phyloP scores from a whole-genome alignment of 2,113 vertebrate species.

The Cynocephalus volans region DNA sequence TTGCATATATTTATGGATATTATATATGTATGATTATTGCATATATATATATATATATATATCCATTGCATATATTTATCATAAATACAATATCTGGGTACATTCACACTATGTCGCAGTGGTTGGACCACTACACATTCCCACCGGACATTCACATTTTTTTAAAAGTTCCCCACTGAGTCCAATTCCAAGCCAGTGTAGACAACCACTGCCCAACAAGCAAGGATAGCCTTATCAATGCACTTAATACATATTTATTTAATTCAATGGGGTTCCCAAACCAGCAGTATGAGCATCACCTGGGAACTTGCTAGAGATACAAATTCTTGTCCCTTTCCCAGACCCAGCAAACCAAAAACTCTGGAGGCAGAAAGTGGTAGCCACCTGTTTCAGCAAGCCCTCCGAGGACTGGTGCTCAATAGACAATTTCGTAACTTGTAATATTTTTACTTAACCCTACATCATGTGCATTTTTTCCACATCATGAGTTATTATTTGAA shows the following conservation, averaged over 20 bases:
- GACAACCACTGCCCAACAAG: not conserved
- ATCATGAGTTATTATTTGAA: not conserved
- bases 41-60: too few relatives aligned
- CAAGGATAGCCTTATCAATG: not conserved
- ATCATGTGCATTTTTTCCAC: fast-evolving
- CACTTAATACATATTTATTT: too few relatives aligned
- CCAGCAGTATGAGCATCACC: too few relatives aligned
- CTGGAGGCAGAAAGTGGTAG: not conserved
- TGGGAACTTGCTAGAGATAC: not conserved
- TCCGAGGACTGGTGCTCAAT: not conserved
- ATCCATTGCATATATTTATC: too few relatives aligned
- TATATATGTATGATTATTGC: too few relatives aligned
- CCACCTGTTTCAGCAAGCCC: not conserved
- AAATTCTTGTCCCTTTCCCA: too few relatives aligned
- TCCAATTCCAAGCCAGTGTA: fast-evolving
- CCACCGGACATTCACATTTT: fast-evolving
- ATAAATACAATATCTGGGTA: too few relatives aligned
- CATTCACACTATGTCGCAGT: not conserved
- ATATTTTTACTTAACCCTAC: not conserved
- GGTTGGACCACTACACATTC: not conserved
- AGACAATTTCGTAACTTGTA: not conserved
- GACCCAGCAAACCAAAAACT: not conserved
- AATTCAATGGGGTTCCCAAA: not conserved
- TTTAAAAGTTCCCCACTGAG: not conserved
- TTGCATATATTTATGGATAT: too few relatives aligned